Conservation (phyloP, 1,140 invertebrate species). For the Eciton burchellii region DNA sequence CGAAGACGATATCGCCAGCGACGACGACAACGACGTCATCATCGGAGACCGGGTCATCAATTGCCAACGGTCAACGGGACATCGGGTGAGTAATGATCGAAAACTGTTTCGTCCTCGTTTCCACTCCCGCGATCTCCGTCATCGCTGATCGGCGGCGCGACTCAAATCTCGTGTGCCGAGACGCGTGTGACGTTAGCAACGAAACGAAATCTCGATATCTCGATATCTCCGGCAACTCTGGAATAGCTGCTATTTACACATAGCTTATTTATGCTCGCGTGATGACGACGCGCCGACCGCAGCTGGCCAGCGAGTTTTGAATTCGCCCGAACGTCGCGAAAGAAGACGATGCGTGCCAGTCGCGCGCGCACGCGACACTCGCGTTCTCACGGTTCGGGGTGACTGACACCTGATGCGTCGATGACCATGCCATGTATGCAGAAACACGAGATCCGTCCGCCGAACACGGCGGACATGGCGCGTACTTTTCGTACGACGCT, state of each 20-base stretch:
- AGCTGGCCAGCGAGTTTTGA: not conserved
- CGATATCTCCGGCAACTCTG: too few relatives aligned
- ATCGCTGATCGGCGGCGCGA: too few relatives aligned
- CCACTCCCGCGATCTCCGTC: too few relatives aligned
- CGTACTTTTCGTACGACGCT: not conserved
- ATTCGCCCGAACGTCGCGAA: not conserved
- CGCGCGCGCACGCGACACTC: conserved; percentile 53
- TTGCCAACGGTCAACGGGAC: conserved; percentile 36
- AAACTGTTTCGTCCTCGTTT: not conserved
- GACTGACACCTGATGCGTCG: conserved; percentile 86
- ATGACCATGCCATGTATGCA: conserved; percentile 82
- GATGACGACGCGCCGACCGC: not conserved
- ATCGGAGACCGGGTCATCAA: conserved; percentile 11
- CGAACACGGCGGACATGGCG: not conserved
- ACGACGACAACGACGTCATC: conserved; percentile 8
- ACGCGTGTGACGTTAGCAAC: not conserved
- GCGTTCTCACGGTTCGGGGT: conserved; percentile 76
- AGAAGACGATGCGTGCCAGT: not conserved
- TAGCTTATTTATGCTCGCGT: too few relatives aligned
- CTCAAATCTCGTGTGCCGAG: not conserved
- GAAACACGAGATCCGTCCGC: not conserved
- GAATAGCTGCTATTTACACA: not conserved
- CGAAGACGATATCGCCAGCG: conserved; percentile 12
- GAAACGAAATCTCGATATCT: not conserved
- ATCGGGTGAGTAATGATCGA: conserved; percentile 48